These are phyloP conservation scores for Stichopus chloronotus DNA, from an alignment of 35 echinoderm and acorn worm genomes.

Conservation along the genomic window DNA sequence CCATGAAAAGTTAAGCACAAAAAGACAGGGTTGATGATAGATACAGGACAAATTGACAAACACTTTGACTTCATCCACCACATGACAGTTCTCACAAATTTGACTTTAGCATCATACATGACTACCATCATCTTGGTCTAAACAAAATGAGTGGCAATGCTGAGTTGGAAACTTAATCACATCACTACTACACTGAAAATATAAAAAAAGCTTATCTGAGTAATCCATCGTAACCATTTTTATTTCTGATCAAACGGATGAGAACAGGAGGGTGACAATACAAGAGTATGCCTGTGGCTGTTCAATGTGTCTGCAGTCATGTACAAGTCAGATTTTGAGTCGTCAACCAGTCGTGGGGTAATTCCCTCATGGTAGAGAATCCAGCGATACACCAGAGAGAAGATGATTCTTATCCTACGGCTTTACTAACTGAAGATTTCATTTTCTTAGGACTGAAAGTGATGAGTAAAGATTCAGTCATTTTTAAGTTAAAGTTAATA, in stretches of 20 bases:
- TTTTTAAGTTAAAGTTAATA: too few relatives aligned
- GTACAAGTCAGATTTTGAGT: neutral
- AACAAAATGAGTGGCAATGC: too few relatives aligned
- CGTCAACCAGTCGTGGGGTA: neutral
- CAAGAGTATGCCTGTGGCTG: neutral
- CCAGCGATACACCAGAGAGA: neutral
- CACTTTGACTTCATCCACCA: too few relatives aligned
- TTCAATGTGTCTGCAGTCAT: neutral
- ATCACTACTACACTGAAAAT: neutral
- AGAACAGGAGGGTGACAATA: neutral
- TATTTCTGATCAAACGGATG: neutral
- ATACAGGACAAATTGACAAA: too few relatives aligned
- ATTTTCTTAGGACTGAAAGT: too few relatives aligned
- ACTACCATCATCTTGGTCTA: too few relatives aligned
- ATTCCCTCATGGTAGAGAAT: neutral
- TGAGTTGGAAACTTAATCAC: neutral
- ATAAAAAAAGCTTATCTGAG: neutral
- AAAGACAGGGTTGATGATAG: too few relatives aligned
- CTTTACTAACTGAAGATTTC: too few relatives aligned
- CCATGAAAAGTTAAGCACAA: too few relatives aligned
- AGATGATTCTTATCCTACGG: neutral
- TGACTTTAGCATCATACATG: too few relatives aligned
- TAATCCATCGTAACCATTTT: neutral
- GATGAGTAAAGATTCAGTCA: too few relatives aligned
- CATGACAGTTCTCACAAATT: too few relatives aligned